Base-by-base conservation (phyloP, 1,140 invertebrate species). In the Sarcophaga peregrina region DNA sequence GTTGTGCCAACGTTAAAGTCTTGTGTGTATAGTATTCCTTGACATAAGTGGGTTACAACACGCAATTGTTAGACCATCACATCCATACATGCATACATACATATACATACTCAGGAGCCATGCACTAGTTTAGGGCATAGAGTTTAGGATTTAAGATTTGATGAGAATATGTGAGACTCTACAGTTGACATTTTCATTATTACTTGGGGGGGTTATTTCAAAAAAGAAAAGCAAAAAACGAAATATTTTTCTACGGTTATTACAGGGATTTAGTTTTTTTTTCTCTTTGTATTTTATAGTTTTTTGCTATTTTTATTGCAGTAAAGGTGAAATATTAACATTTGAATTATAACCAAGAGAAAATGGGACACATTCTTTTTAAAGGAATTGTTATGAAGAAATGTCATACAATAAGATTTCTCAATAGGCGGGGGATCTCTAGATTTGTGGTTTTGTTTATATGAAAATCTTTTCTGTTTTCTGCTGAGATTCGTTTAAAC, bases 161-260 rank as follows among this genome's bases (percentile, higher is more conserved):
- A 78, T 78, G 75, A 78, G 75, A 78, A 78, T 50, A 78, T 78
- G 75, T 47, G 75, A 78, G 75, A 52, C 75, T 78, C 48, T 50
- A 78, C n/a, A 20, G 7, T 7, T 78, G 75, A 78, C 75, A 78
- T 48, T 78, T 78, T 78, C 75, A 78, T 78, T 78, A 78, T 78
- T 78, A 78, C 75, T 20, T 48, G 47, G 48, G 75, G n/a, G 46
- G 75, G 75, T 50, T 47, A 50, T 78, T 78, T 45, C 50, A 17
- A 50, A 17, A 68, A 68, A 17, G n/a, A n/a, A n/a, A n/a, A n/a
- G n/a, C n/a, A n/a, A n/a, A n/a, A n/a, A 68, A 20, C 20, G 8
- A 68, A 68, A 68, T 20, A 68, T 20, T 68, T 68, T 37, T 37
- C 17, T 25, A 25, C 8, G n/a, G 62, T 68, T 68, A 68, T 68